Percentiles rank a stretch among this genome's conserved stretches.
Evolutionary conservation across 2,113 vertebrate genomes (phyloP).

Genomic region (Vireo altiloquus): DNA sequence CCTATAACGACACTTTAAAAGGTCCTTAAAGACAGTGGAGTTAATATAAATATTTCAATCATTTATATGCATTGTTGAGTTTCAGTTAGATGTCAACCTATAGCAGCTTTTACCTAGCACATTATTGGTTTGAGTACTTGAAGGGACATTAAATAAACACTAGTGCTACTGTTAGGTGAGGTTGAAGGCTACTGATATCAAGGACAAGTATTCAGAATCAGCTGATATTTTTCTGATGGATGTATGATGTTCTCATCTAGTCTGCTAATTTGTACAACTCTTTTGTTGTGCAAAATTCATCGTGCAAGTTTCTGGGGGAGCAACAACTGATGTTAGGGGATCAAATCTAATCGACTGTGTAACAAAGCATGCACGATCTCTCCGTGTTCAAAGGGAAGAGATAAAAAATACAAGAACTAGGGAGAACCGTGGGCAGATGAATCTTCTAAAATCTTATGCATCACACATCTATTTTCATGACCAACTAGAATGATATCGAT

Average conservation of each 20-base stretch:
- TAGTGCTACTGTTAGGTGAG: not conserved
- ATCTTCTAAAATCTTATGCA: not conserved
- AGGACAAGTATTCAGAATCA: slow-evolving; percentile 15
- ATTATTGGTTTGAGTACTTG: slow-evolving; percentile 7
- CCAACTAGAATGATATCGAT: not conserved
- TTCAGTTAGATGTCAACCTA: slow-evolving; percentile 5
- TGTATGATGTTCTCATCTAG: not conserved
- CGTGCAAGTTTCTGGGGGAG: not conserved
- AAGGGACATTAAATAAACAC: slow-evolving; percentile 17
- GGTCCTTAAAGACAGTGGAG: slow-evolving; percentile 22
- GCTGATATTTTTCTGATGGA: not conserved
- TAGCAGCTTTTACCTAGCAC: not conserved
- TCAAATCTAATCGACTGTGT: not conserved
- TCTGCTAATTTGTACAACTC: not conserved
- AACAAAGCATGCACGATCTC: fast-evolving
- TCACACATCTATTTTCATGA: not conserved
- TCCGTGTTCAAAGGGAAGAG: not conserved
- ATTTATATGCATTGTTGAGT: slow-evolving; percentile 10
- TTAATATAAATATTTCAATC: slow-evolving; percentile 66
- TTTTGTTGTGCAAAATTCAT: not conserved
- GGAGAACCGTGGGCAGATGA: not conserved
- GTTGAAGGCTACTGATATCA: not conserved
- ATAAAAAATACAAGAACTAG: not conserved
- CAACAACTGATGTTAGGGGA: not conserved
- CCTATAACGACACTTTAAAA: slow-evolving; percentile 44